Conservation (phyloP, 2,888 invertebrate genomes). For the Erebia palarica region DNA sequence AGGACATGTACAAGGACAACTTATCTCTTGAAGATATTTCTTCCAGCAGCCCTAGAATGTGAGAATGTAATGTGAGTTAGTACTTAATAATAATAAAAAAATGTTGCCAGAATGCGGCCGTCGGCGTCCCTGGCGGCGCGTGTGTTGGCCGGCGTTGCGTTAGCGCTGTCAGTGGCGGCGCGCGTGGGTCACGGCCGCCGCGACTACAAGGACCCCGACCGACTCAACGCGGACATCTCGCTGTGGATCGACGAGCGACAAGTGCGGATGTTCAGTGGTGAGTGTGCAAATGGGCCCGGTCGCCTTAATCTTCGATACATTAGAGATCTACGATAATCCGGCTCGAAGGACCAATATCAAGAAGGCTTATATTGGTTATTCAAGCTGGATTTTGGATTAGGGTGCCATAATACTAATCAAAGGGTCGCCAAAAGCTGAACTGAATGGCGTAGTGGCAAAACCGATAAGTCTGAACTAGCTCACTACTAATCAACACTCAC, state of each 20-base stretch:
- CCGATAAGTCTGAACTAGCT: too few relatives aligned
- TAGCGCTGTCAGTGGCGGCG: slow-evolving; percentile 67
- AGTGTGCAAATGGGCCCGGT: slow-evolving; percentile 46
- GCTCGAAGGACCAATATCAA: background rate
- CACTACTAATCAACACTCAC: too few relatives aligned
- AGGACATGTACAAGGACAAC: too few relatives aligned
- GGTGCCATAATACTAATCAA: too few relatives aligned
- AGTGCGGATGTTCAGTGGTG: slow-evolving; percentile 95
- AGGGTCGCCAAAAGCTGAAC: too few relatives aligned
- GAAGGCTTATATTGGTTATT: too few relatives aligned
- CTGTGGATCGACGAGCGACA: slow-evolving; percentile 96
- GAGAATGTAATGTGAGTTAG: too few relatives aligned
- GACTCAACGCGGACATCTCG: slow-evolving; percentile 84
- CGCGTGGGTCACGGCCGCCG: slow-evolving; percentile 69
- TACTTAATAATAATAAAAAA: too few relatives aligned
- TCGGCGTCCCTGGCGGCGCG: slow-evolving; percentile 67
- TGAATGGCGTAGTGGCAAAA: too few relatives aligned
- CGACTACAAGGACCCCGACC: slow-evolving; percentile 64
- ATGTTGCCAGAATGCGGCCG: slow-evolving; percentile 70
- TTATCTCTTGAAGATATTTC: too few relatives aligned
- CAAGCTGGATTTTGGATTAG: too few relatives aligned
- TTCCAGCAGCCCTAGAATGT: too few relatives aligned
- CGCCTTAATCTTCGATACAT: background rate
- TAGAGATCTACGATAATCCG: background rate
- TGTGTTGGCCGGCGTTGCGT: slow-evolving; percentile 66